Percentiles rank a stretch among this genome's conserved stretches.
These are phyloP conservation scores for Agraylea sexmaculata DNA, from an alignment of 1,140 invertebrate genomes.

Conservation along the genomic window DNA sequence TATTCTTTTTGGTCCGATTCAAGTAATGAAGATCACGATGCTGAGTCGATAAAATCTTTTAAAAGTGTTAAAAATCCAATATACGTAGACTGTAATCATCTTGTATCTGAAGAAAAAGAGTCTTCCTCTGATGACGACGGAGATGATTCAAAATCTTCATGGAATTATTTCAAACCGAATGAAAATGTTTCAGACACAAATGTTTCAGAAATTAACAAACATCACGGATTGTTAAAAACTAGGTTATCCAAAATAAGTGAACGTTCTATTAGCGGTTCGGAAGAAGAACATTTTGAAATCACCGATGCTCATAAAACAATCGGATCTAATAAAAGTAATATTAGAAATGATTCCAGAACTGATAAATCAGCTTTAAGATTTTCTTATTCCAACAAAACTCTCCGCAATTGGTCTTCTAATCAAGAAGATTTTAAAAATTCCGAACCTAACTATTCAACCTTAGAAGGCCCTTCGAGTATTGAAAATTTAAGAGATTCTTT, in stretches of 20 bases:
- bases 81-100: slow-evolving; percentile 2
- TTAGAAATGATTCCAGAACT: slow-evolving; percentile 9
- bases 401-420: slow-evolving; percentile 14
- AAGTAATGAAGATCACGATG: not conserved
- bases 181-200: too few species aligned
- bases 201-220: too few species aligned
- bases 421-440: slow-evolving; percentile 13
- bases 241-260: not conserved
- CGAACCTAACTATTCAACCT: slow-evolving; percentile 6
- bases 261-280: too few species aligned
- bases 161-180: too few species aligned
- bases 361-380: slow-evolving; percentile 5
- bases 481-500: slow-evolving; percentile 7
- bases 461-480: not conserved
- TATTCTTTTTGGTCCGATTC: slow-evolving; percentile 3
- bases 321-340: too few species aligned
- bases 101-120: not conserved
- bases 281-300: too few species aligned
- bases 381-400: slow-evolving; percentile 17
- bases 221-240: too few species aligned
- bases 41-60: slow-evolving; percentile 7
- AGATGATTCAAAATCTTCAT: too few species aligned
- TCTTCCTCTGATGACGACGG: too few species aligned
- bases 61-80: slow-evolving; percentile 10
- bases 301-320: too few species aligned